phyloP scores from a whole-genome alignment of 1,140 invertebrate genomes.

The Aphis gossypii region DNA sequence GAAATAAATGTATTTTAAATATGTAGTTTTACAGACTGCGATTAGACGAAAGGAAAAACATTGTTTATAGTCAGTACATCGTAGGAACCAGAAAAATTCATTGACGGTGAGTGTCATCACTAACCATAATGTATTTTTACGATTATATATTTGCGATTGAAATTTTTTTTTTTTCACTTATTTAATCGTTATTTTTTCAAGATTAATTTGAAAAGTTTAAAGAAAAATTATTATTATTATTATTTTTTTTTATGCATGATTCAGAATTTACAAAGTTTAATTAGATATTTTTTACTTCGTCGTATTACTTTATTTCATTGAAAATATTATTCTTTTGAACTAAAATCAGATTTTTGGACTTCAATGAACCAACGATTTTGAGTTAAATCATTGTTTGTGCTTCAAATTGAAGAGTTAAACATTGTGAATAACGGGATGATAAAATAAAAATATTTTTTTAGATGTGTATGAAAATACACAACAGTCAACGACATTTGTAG shows the following conservation, averaged over 20 bases:
- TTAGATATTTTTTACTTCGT: not conserved
- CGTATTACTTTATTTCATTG: not conserved
- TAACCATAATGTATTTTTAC: not conserved
- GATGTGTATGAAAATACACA: no score
- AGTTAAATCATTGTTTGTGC: not conserved
- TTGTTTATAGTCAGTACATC: not conserved
- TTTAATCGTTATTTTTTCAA: not conserved
- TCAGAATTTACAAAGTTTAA: not conserved
- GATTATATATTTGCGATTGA: not conserved
- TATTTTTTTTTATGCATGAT: not conserved
- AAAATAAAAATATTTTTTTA: not conserved
- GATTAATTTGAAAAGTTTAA: not conserved
- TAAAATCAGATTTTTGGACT: not conserved
- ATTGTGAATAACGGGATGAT: not conserved
- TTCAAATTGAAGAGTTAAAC: not conserved
- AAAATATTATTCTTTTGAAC: not conserved
- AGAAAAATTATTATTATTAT: not conserved
- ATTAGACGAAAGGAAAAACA: not conserved
- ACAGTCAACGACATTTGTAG: not conserved
- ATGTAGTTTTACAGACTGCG: not conserved
- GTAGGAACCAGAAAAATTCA: not conserved
- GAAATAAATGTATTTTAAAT: not conserved
- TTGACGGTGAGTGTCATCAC: not conserved
- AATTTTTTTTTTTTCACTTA: not conserved
- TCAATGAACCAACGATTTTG: not conserved